These are phyloP conservation scores for Philotrypesis tridentata DNA, from an alignment of 1,140 invertebrate genomes.

Conservation along the genomic window DNA sequence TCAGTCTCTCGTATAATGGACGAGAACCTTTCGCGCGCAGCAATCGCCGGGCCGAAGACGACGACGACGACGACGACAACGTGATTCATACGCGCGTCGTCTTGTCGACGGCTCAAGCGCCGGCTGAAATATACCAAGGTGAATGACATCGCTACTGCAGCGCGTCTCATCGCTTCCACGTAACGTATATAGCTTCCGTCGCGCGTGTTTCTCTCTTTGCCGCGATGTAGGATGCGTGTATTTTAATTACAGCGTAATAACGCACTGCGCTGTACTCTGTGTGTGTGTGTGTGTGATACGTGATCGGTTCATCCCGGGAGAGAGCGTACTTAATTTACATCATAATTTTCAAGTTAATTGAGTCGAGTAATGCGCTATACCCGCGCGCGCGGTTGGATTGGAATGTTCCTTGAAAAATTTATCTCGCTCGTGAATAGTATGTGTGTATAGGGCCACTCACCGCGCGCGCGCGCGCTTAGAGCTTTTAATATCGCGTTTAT, in stretches of 20 bases:
- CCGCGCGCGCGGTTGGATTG: not conserved
- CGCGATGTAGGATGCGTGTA: not conserved
- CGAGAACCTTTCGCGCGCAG: not conserved
- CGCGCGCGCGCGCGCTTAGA: not conserved
- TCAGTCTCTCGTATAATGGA: constrained; percentile 20
- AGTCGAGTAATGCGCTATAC: constrained; percentile 16
- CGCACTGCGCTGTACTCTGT: not conserved
- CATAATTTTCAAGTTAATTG: constrained; percentile 34
- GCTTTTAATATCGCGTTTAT: not conserved
- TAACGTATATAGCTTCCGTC: not conserved
- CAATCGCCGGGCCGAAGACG: too few species aligned
- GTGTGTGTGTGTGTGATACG: not conserved
- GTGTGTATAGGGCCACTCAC: too few species aligned
- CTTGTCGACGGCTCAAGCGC: not conserved
- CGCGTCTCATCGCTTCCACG: too few species aligned
- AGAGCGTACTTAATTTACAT: constrained; percentile 41
- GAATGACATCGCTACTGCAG: constrained; percentile 39
- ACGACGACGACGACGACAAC: too few species aligned
- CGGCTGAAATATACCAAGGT: constrained; percentile 25
- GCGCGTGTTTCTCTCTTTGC: not conserved
- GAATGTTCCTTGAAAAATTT: not conserved
- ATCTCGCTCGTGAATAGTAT: too few species aligned
- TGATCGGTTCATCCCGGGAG: constrained; percentile 22
- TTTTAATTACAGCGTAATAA: constrained; percentile 41
- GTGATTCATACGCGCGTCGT: constrained; percentile 24